Evolutionary conservation across 2,888 invertebrate species (phyloP), one percentile per base, ranked within the genome.

Genomic region (Palloptera scutellata): DNA sequence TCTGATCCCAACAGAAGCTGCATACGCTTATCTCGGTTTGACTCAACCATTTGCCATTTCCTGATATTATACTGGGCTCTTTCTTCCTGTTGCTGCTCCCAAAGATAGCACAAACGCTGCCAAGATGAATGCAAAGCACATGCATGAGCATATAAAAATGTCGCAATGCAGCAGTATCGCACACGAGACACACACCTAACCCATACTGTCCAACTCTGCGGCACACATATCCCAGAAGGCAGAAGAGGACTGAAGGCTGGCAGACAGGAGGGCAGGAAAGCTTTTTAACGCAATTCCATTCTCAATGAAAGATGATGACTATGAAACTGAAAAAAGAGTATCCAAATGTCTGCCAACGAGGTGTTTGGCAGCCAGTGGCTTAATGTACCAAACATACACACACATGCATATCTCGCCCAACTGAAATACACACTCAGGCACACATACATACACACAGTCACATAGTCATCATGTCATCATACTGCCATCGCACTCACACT

Each of bases 161-260:
- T 75, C 77, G 77, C 77, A 78, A 74, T 78, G 77, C 77, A 78
- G 72, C 70, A 73, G 70, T 72, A 70, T 67, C 62, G 63, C 70
- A 68, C 65, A 62, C 70, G 66, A 62, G 71, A 71, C 70, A 68
- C n/a, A n/a, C n/a, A n/a, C n/a, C n/a, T n/a, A n/a, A n/a, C n/a
- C n/a, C n/a, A n/a, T n/a, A n/a, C n/a, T n/a, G 67, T 53, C 69
- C 59, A n/a, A 30, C 30, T 30, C 30, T 30, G 30, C 30, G 30
- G 6, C 30, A 30, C n/a, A n/a, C n/a, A n/a, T n/a, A 30, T 30
- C 30, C 30, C 30, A 30, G 6, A 30, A 30, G n/a, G n/a, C n/a
- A n/a, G n/a, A n/a, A n/a, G n/a, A 2, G 30, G 30, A 30, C 3
- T 30, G 30, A 30, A 30, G 30, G 30, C 30, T 4, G 30, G 30